Evolutionary conservation across 1,140 invertebrate genomes (phyloP), one percentile per base, ranked within the genome.

Genomic region (Drosophila mayri): DNA sequence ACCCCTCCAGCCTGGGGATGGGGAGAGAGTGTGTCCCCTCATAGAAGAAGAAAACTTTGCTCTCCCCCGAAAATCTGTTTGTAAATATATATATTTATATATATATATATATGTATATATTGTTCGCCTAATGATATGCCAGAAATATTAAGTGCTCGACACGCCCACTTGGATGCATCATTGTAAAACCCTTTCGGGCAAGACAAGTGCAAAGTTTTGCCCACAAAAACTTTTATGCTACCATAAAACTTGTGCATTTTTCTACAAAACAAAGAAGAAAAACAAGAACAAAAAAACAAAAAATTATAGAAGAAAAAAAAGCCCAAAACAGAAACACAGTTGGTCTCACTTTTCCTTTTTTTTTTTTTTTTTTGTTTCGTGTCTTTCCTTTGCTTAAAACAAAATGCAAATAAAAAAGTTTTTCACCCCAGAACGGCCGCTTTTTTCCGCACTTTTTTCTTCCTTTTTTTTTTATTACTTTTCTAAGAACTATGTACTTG

Each of bases 171-270:
- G 64, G 57, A 79, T 61, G 80, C 83, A 88, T 88, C 83, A 87
- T 87, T 87, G 83, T 88, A 87, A 84, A 87, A 80, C 84, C 84
- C 84, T 87, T 87, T 87, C 80, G 84, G 84, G 85, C 83, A 87
- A 87, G 76, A 87, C 83, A 88, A 87, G 84, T 88, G 84, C 84
- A 87, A 87, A 87, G 84, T 87, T 87, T 87, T 76, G 9, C 32
- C 83, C 82, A 80, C 76, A 87, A 87, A 87, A 87, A 87, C 63
- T 87, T 87, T 87, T 87, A 86, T 87, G 67, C 61, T 54, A 88
- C 76, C 80, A 83, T 88, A 83, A 87, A 87, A 87, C 83, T 87
- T 87, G 83, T 87, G 83, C 84, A 88, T 87, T 87, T 87, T 87
- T 88, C 65, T 72, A 88, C 80, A 87, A 87, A 87, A 86, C 75